phyloP scores from a whole-genome alignment of 37 sponge, comb jelly and placozoan genomes.

The Theonella swinhoei region DNA sequence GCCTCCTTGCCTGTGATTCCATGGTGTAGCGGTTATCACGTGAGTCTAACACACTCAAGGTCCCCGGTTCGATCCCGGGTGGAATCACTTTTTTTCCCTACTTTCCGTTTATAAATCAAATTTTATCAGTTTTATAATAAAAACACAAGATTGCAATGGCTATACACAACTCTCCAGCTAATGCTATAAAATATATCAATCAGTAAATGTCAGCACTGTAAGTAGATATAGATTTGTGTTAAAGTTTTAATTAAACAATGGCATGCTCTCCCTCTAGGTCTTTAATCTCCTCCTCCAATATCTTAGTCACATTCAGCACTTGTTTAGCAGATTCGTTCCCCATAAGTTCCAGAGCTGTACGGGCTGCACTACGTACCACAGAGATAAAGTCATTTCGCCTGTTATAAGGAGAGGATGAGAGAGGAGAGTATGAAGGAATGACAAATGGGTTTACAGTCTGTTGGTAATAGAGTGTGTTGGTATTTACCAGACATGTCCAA shows the following conservation, averaged over 20 bases:
- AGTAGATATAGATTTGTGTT: background rate
- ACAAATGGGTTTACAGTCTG: no score
- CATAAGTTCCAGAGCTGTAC: conserved; percentile 89
- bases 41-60: conserved; percentile 74
- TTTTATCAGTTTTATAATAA: background rate
- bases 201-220: background rate
- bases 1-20: conserved; percentile 18
- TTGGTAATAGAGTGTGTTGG: background rate
- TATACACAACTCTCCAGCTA: background rate
- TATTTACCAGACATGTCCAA: conserved; percentile 82
- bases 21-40: conserved; percentile 70
- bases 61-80: conserved; percentile 68
- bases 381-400: conserved; percentile 98
- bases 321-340: conserved; percentile 82
- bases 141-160: no score
- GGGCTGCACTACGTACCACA: conserved; percentile 91
- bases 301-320: conserved; percentile 73
- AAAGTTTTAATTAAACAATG: conserved; percentile 24
- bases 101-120: background rate
- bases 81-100: conserved; percentile 43
- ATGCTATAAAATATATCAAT: background rate
- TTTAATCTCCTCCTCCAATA: conserved; percentile 76
- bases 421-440: background rate
- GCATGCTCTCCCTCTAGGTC: conserved; percentile 48
- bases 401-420: conserved; percentile 4